Evolutionary conservation across 2,888 invertebrate species (phyloP), one percentile per base, ranked within the genome.

Genomic region (Pilophorus perplexus): DNA sequence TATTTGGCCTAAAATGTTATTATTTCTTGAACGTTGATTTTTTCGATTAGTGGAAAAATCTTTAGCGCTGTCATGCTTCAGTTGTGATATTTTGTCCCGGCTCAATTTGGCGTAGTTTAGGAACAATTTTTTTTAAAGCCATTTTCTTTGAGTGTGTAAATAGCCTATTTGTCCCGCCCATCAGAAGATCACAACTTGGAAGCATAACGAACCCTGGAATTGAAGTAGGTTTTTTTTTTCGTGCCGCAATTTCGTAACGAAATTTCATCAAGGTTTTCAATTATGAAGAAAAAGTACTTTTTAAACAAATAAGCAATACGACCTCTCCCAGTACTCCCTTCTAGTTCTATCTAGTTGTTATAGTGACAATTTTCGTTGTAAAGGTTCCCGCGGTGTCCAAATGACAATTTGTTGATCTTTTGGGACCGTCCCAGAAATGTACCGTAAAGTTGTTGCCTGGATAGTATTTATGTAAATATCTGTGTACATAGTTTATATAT

Each of bases 401-500:
- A 27, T 3, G 48, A 14, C 12, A 46, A 46, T 38, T 46, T 22
- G 20, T 44, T 44, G 1, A 18, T 8, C 25, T 28, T 44, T 68
- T 48, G 40, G 14, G 57, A 66, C 65, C 66, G 65, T 60, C 52
- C 68, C 68, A 66, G 23, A 59, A 57, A 44, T 59, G 60, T 66
- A 66, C 65, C 59, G 44, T 62, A 66, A 66, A 52, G 62, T 64
- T 66, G 60, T 67, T 64, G 67, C 60, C 65, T 67, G 46, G 33
- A 54, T 67, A 69, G 67, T 69, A 67, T 69, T 64, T 44, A 27
- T 67, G 69, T 67, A 69, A 42, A 67, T 69, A 67, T 28, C 16
- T 54, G 48, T 67, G 67, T 69, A 67, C 57, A 69, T 69, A 67
- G 42, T 64, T 65, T 62, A 62, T 38, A 68, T 54, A 64, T 64